Conservation (phyloP, 1,140 invertebrate genomes). For the Lethrus apterus region DNA sequence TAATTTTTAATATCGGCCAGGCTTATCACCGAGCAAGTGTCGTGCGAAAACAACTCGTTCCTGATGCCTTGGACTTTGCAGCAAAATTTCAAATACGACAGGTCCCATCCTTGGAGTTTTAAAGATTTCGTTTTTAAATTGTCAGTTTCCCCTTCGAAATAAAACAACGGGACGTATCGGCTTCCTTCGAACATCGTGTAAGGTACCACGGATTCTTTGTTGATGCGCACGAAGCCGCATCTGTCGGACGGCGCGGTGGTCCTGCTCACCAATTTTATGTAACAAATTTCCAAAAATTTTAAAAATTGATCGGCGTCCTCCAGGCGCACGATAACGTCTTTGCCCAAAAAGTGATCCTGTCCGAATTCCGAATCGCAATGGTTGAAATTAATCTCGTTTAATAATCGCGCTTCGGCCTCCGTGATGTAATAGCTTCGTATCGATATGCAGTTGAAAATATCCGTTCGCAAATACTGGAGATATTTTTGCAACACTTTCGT, state of each 20-base stretch:
- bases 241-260: slow-evolving; percentile 3
- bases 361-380: slow-evolving; percentile 90
- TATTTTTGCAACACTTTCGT: slow-evolving; percentile 76
- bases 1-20: slow-evolving; percentile 35
- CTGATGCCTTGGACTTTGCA: slow-evolving; percentile 46
- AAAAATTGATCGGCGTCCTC: slow-evolving; percentile 5
- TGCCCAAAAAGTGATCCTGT: slow-evolving; percentile 76
- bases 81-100: slow-evolving; percentile 48
- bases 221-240: slow-evolving; percentile 77
- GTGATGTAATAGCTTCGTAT: slow-evolving; percentile 91
- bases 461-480: slow-evolving; percentile 70
- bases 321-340: slow-evolving; percentile 40
- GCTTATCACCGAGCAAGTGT: slow-evolving; percentile 41
- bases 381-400: slow-evolving; percentile 89
- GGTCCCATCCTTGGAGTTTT: slow-evolving; percentile 41
- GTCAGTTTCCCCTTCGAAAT: slow-evolving; percentile 18
- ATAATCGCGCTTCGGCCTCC: slow-evolving; percentile 76
- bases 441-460: slow-evolving; percentile 80
- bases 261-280: no score
- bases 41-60: slow-evolving; percentile 41
- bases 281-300: slow-evolving; percentile 6
- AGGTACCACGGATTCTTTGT: slow-evolving; percentile 61
- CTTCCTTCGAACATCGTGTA: slow-evolving; percentile 8
- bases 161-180: slow-evolving; percentile 17
- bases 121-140: slow-evolving; percentile 11